Percentiles rank a stretch among this genome's conserved stretches.
Evolutionary conservation across 30 jellyfish, hydroid and myxozoan genomes (phyloP).

Genomic region (Hydra vulgaris): DNA sequence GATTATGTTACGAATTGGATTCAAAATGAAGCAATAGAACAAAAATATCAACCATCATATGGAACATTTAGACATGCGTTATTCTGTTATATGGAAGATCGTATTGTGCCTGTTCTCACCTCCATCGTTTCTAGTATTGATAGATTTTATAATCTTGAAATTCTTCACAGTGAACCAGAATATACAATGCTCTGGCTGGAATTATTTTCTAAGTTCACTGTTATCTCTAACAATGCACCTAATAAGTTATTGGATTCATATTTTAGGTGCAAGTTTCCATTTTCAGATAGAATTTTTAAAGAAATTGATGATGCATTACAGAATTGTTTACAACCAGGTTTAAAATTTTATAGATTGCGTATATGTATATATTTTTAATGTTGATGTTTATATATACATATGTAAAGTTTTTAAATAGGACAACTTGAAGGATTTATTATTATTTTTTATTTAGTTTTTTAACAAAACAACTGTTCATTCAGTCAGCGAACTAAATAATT

Average conservation of each 20-base stretch:
- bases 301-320: not conserved
- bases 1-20: conserved; percentile 27
- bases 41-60: conserved; percentile 41
- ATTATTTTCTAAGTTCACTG: not conserved
- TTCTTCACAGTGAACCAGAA: conserved; percentile 3
- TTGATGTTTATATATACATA: not conserved
- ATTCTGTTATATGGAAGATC: conserved; percentile 4
- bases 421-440: too few species aligned
- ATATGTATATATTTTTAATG: too few species aligned
- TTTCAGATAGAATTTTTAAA: not conserved
- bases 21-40: conserved; percentile 52
- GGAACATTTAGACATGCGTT: conserved; percentile 75
- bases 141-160: conserved; percentile 29
- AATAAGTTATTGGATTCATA: not conserved
- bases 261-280: not conserved
- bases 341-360: too few species aligned
- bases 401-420: too few species aligned
- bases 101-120: conserved; percentile 7
- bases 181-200: not conserved
- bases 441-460: too few species aligned
- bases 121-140: conserved; percentile 29
- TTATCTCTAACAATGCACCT: not conserved
- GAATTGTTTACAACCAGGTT: not conserved
- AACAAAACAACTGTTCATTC: too few species aligned
- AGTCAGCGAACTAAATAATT: too few species aligned